Base-by-base conservation (phyloP, 2,113 vertebrate genomes). In the Rafetus swinhoei region DNA sequence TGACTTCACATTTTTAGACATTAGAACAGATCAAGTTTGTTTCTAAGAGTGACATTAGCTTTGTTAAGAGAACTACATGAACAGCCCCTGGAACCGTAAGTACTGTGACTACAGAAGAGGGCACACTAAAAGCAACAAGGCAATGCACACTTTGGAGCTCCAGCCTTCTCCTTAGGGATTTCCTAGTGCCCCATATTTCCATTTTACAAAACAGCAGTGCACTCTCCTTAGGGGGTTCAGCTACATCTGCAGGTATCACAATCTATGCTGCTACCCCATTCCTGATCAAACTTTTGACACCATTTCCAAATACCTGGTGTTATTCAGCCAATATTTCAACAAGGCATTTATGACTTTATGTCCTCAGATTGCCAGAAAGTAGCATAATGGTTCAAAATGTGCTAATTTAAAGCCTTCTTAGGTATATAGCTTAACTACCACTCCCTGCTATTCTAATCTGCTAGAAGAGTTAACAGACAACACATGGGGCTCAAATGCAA, bases 381-480 rank as follows among this genome's bases (percentile, higher is more conserved):
- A 85, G 86, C 87, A 88, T 16, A 81, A 91, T 96, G 90, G 96
- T 94, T 95, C 98, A 95, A 95, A 94, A 95, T 19, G 95, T 90
- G 94, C 88, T 97, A 69, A 96, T 97, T 97, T 96, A 96, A 97
- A 98, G 93, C 1, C n/a, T 94, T 95, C 93, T 94, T 96, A 95
- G 96, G 94, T 94, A 95, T 54, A 93, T 8, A 90, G 95, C 84
- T 82, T 97, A 97, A 97, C 93, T 86, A 86, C 84, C 8, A 45
- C 91, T 95, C 97, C 95, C 97, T 92, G 96, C 97, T 95, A 95
- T 85, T 97, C 90, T 94, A 96, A 97, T 95, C 96, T 95, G 96
- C 95, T 96, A 87, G 95, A 97, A 94, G 95, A 96, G 90, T 94
- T 97, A 96, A 32, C 88, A 91, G 92, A 89, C 95, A 96, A 96